Percentiles rank a stretch among this genome's conserved stretches.
Evolutionary conservation across 2,888 invertebrate species (phyloP).

Genomic region (Drosophila mimetica): DNA sequence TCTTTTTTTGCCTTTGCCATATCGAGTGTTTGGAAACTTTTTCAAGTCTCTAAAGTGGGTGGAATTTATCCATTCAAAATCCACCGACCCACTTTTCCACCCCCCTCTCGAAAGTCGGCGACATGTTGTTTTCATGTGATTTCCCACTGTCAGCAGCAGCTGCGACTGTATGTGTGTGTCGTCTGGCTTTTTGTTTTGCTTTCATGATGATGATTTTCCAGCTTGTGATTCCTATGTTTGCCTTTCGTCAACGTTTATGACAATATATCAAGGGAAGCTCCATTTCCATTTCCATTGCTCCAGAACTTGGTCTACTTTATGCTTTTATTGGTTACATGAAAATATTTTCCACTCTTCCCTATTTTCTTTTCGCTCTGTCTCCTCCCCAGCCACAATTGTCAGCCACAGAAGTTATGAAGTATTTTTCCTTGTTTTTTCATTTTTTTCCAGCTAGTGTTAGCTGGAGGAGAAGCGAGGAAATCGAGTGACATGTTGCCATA

Average conservation of each 20-base stretch:
- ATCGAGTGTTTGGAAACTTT: conserved; percentile 56
- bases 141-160: conserved; percentile 61
- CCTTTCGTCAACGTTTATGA: conserved; percentile 75
- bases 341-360: conserved; percentile 56
- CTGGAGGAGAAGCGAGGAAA: neutral
- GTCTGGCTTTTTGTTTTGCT: conserved; percentile 44
- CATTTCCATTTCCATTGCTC: conserved; percentile 35
- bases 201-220: conserved; percentile 61
- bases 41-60: conserved; percentile 61
- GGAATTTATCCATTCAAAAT: conserved; percentile 11
- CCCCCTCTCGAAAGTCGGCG: conserved; percentile 56
- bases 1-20: conserved; percentile 15
- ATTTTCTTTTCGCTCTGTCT: conserved; percentile 21
- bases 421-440: conserved; percentile 59
- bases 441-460: conserved; percentile 8
- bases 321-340: conserved; percentile 75
- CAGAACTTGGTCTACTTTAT: conserved; percentile 52
- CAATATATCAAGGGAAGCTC: conserved; percentile 66
- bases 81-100: neutral
- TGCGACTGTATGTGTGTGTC: conserved; percentile 32
- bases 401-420: conserved; percentile 67
- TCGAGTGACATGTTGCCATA: conserved; percentile 69
- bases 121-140: conserved; percentile 79
- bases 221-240: conserved; percentile 70
- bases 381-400: conserved; percentile 68